A percentile compares a stretch with the other conserved stretches of the same genome.
Conservation (phyloP, 2,888 invertebrate genomes). For the Ormyrus labotus region DNA sequence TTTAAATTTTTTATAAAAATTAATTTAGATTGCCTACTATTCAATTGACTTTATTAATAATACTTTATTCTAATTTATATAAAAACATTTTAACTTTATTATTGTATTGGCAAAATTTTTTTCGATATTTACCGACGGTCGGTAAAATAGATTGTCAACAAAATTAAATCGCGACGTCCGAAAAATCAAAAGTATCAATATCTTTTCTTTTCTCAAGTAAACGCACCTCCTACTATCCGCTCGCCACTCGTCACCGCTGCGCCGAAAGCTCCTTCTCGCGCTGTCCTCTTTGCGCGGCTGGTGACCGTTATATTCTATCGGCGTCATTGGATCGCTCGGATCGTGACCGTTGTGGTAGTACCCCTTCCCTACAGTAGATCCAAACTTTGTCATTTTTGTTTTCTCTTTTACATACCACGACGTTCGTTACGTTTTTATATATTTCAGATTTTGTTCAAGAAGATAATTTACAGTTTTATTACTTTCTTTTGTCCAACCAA, state of each 20-base stretch:
- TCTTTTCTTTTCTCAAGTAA: conserved; percentile 20
- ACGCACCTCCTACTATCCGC: conserved; percentile 75
- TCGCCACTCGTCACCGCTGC: conserved; percentile 73
- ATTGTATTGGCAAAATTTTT: no score
- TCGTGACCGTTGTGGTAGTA: conserved; percentile 69
- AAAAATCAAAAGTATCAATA: conserved; percentile 26
- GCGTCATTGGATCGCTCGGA: conserved; percentile 63
- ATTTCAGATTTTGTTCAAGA: not conserved
- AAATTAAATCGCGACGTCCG: not conserved
- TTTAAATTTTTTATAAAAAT: not conserved
- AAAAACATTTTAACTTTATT: no score
- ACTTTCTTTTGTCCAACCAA: not conserved
- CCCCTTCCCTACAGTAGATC: conserved; percentile 74
- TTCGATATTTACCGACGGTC: not conserved
- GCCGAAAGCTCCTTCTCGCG: conserved; percentile 72
- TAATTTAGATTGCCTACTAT: not conserved
- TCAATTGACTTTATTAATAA: no score
- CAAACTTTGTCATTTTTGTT: conserved; percentile 62
- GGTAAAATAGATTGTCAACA: not conserved
- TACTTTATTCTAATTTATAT: no score
- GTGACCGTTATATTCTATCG: conserved; percentile 72
- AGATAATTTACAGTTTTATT: not conserved
- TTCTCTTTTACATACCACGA: conserved; percentile 20
- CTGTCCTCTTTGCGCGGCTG: conserved; percentile 73
- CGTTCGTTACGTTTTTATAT: not conserved